Conservation (phyloP, 2,888 invertebrate species). For the Uropetala carovei region DNA sequence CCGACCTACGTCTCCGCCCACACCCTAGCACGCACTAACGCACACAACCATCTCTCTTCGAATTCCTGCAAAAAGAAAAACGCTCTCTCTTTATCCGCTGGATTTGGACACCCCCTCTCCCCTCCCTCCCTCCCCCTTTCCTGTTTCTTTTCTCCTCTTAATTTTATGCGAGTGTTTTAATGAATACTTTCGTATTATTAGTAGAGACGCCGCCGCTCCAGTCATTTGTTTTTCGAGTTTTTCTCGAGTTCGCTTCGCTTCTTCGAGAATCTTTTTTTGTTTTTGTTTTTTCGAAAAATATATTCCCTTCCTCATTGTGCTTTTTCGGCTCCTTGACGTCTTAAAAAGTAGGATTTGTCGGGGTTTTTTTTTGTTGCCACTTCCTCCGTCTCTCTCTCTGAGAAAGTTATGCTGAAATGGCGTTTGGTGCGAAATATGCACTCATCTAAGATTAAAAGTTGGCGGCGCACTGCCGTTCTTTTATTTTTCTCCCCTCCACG, state of each 20-base stretch:
- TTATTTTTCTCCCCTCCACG: neutral
- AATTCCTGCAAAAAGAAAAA: neutral
- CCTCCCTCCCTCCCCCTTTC: neutral
- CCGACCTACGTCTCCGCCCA: no score
- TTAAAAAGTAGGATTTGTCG: slow-evolving; percentile 1
- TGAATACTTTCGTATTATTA: slow-evolving; percentile 55
- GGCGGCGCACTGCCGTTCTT: slow-evolving; percentile 44
- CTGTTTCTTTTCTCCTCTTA: slow-evolving; percentile 19
- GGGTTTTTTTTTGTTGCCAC: neutral
- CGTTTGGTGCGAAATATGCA: slow-evolving; percentile 46
- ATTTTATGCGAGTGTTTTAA: slow-evolving; percentile 46
- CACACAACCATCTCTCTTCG: neutral
- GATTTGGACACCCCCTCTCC: slow-evolving; percentile 11
- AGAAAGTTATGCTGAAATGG: slow-evolving; percentile 43
- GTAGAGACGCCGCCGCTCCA: neutral
- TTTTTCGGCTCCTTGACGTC: neutral
- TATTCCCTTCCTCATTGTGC: neutral
- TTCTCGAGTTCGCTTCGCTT: neutral
- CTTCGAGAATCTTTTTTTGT: neutral
- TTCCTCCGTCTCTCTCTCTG: neutral
- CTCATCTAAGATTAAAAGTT: slow-evolving; percentile 62
- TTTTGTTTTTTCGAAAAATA: neutral
- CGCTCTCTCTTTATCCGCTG: neutral
- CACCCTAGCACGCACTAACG: no score
- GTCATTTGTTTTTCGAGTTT: neutral